Conservation (phyloP, 2,797 vertebrate genomes). For the Phataginus tetradactyla region DNA sequence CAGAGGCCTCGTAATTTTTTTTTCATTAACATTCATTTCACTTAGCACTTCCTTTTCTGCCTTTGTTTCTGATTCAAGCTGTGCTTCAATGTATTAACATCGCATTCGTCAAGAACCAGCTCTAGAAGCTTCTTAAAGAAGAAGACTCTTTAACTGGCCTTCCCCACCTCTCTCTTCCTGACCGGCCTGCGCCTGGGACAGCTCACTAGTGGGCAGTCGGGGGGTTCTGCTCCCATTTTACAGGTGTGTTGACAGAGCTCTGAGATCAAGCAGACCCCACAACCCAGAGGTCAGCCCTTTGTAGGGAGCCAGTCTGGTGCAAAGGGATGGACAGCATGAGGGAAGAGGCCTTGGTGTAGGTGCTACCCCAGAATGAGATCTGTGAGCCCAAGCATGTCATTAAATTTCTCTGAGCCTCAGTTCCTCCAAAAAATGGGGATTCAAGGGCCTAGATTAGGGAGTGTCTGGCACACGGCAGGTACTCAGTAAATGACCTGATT, state of each 20-base stretch:
- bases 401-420: not conserved
- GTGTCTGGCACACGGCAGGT: not conserved
- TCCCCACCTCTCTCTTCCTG: not conserved
- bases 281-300: not conserved
- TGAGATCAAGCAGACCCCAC: not conserved
- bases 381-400: not conserved
- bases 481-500: not conserved
- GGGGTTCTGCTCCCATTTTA: not conserved
- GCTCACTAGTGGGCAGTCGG: not conserved
- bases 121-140: not conserved
- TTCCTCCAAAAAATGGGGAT: not conserved
- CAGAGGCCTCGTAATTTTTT: constrained; percentile 37
- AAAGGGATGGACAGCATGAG: not conserved
- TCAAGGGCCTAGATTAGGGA: not conserved
- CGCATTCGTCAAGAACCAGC: not conserved
- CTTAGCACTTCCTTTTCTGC: constrained; percentile 33
- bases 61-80: constrained; percentile 49
- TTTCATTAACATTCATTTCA: constrained; percentile 49
- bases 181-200: not conserved
- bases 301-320: not conserved
- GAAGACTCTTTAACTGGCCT: not conserved
- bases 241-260: not conserved
- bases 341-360: not conserved
- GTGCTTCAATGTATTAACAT: not conserved
- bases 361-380: not conserved